Evolutionary conservation across 2,888 invertebrate genomes (phyloP).

Genomic region (Chouioia cunea): DNA sequence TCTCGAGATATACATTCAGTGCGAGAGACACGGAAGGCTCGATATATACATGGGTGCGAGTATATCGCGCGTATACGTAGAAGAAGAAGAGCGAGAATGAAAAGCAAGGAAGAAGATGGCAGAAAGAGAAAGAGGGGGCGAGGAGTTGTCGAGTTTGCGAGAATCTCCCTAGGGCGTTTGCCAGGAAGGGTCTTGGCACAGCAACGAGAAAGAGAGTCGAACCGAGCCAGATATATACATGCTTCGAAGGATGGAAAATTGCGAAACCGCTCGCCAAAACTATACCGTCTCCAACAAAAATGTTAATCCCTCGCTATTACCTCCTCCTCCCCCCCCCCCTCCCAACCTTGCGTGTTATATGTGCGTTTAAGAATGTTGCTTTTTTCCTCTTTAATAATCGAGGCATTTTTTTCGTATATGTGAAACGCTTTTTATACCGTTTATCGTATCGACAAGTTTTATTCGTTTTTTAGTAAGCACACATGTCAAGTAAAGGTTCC

Average conservation of each 20-base stretch:
- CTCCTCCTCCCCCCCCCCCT: no score
- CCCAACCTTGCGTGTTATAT: no score
- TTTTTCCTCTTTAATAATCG: no score
- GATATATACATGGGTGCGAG: not conserved
- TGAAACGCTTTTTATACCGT: no score
- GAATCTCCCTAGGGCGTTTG: constrained; percentile 45
- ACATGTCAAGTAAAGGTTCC: no score
- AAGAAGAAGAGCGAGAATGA: constrained; percentile 5
- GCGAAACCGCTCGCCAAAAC: constrained; percentile 32
- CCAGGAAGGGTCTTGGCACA: constrained; percentile 19
- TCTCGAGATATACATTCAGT: not conserved
- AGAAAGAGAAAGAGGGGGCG: not conserved
- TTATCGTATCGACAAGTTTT: no score
- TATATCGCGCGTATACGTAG: not conserved
- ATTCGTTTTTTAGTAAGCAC: no score
- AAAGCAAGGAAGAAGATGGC: not conserved
- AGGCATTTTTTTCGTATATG: no score
- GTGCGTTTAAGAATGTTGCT: no score
- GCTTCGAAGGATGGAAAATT: constrained; percentile 39
- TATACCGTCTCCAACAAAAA: constrained; percentile 37
- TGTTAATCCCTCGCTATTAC: constrained; percentile 41
- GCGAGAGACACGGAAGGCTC: constrained; percentile 7
- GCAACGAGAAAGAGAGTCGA: constrained; percentile 14
- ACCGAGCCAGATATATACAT: constrained; percentile 6
- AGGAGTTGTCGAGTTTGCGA: constrained; percentile 42